These are phyloP conservation scores for Phlogophora meticulosa DNA, from an alignment of 2,888 invertebrate species.

Conservation along the genomic window DNA sequence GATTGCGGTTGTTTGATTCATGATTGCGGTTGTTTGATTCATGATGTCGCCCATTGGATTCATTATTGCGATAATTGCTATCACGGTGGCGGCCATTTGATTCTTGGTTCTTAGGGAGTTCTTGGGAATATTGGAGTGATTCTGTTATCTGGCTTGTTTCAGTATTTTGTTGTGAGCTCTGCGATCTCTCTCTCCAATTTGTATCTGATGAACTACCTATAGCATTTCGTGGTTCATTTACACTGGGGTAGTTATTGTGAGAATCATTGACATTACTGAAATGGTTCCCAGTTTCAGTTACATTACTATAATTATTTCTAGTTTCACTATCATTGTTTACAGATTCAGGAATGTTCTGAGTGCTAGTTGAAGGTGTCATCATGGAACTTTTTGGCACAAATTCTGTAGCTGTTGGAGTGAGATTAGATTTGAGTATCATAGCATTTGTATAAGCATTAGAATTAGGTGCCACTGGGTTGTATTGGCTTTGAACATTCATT, in stretches of 20 bases:
- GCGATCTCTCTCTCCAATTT: slow-evolving; percentile 85
- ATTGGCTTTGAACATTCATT: slow-evolving; percentile 73
- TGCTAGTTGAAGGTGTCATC: slow-evolving; percentile 71
- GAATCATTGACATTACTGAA: slow-evolving; percentile 56
- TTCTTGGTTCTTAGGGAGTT: slow-evolving; percentile 70
- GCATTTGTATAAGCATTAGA: slow-evolving; percentile 76
- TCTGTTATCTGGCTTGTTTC: slow-evolving; percentile 60
- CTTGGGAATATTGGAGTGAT: slow-evolving; percentile 66
- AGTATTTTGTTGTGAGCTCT: slow-evolving; percentile 70
- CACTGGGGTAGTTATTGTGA: slow-evolving; percentile 59
- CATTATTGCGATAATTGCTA: slow-evolving; percentile 60
- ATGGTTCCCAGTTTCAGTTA: slow-evolving; percentile 59
- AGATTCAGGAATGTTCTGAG: slow-evolving; percentile 73
- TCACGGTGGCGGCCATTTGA: slow-evolving; percentile 65
- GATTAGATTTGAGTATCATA: slow-evolving; percentile 86
- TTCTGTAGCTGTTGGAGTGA: slow-evolving; percentile 91
- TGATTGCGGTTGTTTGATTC: slow-evolving; percentile 64
- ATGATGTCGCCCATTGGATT: slow-evolving; percentile 60
- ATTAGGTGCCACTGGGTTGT: slow-evolving; percentile 69
- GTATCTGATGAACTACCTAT: slow-evolving; percentile 76
- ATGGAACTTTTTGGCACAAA: slow-evolving; percentile 89
- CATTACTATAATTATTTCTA: slow-evolving; percentile 57
- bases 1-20: slow-evolving; percentile 64
- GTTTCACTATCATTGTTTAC: slow-evolving; percentile 64
- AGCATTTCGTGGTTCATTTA: slow-evolving; percentile 65